phyloP scores from a whole-genome alignment of 2,888 invertebrate genomes.

The Ectobius pallidus region DNA sequence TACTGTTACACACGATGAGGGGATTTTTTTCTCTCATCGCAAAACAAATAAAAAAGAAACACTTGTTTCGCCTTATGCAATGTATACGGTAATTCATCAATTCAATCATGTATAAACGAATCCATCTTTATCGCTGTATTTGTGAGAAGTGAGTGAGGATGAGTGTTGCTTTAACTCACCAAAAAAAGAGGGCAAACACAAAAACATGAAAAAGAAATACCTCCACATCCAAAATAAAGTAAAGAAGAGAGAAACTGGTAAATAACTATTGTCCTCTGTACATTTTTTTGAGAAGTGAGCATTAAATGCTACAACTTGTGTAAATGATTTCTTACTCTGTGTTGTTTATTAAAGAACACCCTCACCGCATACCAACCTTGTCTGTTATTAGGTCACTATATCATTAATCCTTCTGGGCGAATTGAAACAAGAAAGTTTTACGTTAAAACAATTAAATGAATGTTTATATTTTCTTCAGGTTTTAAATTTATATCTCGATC shows the following conservation, averaged over 20 bases:
- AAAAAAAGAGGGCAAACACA: constrained; percentile 34
- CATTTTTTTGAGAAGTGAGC: constrained; percentile 45
- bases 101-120: constrained; percentile 35
- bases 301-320: constrained; percentile 48
- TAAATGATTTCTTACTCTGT: constrained; percentile 41
- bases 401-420: too few species aligned
- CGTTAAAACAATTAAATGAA: too few species aligned
- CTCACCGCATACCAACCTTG: neutral
- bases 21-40: neutral
- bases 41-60: constrained; percentile 30
- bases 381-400: too few species aligned
- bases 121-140: constrained; percentile 38
- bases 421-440: too few species aligned
- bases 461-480: too few species aligned
- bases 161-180: constrained; percentile 37
- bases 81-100: constrained; percentile 62
- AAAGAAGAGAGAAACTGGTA: constrained; percentile 36
- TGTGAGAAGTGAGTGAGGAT: constrained; percentile 37
- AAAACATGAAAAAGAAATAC: constrained; percentile 41
- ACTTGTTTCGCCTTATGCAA: constrained; percentile 69
- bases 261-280: constrained; percentile 41
- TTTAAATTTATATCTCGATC: too few species aligned
- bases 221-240: constrained; percentile 36
- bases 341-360: constrained; percentile 14
- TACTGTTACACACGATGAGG: neutral